phyloP scores from a whole-genome alignment of 2,113 vertebrate genomes.

The Leptocoma aspasia region DNA sequence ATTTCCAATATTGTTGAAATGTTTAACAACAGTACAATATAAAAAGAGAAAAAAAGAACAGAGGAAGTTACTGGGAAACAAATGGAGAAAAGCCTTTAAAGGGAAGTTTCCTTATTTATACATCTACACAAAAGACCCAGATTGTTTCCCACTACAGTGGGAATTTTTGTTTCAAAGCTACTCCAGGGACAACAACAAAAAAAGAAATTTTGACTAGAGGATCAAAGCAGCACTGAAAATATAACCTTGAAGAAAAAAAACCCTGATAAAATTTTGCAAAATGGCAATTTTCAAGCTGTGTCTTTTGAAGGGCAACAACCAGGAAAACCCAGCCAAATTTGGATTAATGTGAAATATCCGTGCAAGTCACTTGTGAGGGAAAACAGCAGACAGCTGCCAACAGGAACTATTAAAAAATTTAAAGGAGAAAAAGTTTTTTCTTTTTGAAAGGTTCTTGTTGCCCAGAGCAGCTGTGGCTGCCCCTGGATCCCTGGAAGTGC shows the following conservation, averaged over 20 bases:
- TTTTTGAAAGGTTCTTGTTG: neutral
- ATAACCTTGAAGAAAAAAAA: neutral
- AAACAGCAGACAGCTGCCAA: neutral
- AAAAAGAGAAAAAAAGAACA: neutral
- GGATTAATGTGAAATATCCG: neutral
- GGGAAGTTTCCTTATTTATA: neutral
- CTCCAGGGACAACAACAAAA: neutral
- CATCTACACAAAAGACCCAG: neutral
- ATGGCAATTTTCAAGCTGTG: neutral
- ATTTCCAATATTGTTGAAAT: neutral
- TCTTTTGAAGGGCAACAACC: neutral
- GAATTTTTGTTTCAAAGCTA: neutral
- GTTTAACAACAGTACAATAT: neutral
- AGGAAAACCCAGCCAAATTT: neutral
- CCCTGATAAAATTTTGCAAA: neutral
- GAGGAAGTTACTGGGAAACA: neutral
- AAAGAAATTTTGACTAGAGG: neutral
- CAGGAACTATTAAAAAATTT: neutral
- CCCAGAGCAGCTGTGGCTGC: neutral
- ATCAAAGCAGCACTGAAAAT: neutral
- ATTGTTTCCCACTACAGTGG: neutral
- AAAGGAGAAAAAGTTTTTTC: neutral
- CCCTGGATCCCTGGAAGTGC: neutral
- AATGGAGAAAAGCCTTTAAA: neutral
- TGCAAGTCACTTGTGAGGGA: neutral